Evolutionary conservation across 1,140 invertebrate species (phyloP).

Genomic region (Anadara kagoshimensis): DNA sequence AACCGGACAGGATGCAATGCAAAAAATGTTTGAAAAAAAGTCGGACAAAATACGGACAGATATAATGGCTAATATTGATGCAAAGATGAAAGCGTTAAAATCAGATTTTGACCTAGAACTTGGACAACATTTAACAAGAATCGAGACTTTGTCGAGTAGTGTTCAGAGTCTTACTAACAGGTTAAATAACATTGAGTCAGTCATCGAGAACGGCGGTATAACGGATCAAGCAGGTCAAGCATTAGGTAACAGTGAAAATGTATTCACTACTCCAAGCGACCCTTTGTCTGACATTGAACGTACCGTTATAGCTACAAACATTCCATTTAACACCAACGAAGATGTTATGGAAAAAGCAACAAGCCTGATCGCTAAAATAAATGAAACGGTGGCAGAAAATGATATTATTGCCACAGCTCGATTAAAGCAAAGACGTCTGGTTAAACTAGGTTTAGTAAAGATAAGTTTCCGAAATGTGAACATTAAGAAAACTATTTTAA

Average conservation of each 20-base stretch:
- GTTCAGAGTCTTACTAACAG: not conserved
- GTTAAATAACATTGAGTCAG: not conserved
- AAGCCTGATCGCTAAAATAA: not conserved
- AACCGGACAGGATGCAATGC: not conserved
- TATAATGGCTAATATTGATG: constrained; percentile 17
- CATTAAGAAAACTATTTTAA: not conserved
- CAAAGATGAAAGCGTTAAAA: constrained; percentile 14
- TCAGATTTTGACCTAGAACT: constrained; percentile 20
- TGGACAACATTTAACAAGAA: constrained; percentile 1
- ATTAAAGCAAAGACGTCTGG: not conserved
- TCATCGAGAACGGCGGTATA: not conserved
- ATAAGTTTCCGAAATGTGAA: not conserved
- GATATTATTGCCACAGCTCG: not conserved
- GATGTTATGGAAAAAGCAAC: not conserved
- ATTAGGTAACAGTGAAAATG: not conserved
- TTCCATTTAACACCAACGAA: not conserved
- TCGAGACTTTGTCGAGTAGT: constrained; percentile 1
- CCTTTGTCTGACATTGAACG: not conserved
- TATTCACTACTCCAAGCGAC: not conserved
- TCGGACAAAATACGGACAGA: constrained; percentile 27
- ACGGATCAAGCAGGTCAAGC: not conserved
- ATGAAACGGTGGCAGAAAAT: not conserved
- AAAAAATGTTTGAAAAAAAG: constrained; percentile 21
- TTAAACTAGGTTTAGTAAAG: constrained; percentile 26
- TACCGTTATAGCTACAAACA: not conserved